phyloP scores from a whole-genome alignment of 1,140 invertebrate genomes.

The Cydia pomonella region DNA sequence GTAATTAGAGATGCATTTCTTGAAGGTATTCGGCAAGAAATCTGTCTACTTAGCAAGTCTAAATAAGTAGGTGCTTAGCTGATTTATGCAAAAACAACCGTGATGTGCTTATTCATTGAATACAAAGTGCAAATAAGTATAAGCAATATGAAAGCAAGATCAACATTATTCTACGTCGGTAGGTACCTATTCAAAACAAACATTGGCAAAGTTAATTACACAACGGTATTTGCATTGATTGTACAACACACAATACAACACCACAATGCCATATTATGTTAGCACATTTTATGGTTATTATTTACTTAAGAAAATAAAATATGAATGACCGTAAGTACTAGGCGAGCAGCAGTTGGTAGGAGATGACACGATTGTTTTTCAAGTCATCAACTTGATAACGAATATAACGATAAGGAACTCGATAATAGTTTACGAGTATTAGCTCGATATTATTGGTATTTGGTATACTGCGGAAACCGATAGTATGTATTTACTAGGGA shows the following conservation, averaged over 20 bases:
- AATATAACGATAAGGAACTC: neutral
- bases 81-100: neutral
- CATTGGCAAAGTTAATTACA: conserved; percentile 17
- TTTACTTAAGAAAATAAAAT: neutral
- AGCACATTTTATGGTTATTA: neutral
- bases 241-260: conserved; percentile 20
- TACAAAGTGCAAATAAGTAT: conserved; percentile 24
- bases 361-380: neutral
- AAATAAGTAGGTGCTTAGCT: neutral
- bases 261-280: conserved; percentile 19
- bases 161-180: conserved; percentile 5
- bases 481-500: too few species aligned
- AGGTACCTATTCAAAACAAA: conserved; percentile 5
- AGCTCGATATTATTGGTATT: too few species aligned
- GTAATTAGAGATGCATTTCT: neutral
- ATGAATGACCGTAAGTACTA: neutral
- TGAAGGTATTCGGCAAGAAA: neutral
- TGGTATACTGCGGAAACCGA: too few species aligned
- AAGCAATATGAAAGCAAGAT: conserved; percentile 18
- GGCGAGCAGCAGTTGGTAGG: neutral
- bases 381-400: neutral
- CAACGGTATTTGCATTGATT: conserved; percentile 25
- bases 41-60: neutral
- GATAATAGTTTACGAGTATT: too few species aligned
- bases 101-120: neutral